Conservation (phyloP, 2,888 invertebrate genomes). For the Penaeus monodon region DNA sequence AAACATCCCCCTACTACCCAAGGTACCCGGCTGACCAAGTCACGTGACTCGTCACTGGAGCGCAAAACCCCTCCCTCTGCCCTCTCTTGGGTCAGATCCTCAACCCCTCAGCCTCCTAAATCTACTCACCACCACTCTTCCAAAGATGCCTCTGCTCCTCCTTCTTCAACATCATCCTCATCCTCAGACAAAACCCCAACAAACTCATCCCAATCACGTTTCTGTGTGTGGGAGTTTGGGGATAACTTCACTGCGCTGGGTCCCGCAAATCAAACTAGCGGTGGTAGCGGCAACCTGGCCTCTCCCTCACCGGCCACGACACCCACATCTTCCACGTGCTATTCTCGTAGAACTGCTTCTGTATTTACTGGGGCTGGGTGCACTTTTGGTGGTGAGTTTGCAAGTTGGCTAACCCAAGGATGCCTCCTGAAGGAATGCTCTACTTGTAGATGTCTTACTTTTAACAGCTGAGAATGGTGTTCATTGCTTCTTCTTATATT, state of each 20-base stretch:
- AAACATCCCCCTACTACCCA: constrained; percentile 81
- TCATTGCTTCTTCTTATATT: constrained; percentile 33
- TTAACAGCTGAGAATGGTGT: constrained; percentile 33
- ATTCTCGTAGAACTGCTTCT: constrained; percentile 61
- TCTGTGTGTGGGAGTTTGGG: constrained; percentile 65
- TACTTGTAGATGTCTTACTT: constrained; percentile 49
- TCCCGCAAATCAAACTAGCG: constrained; percentile 55
- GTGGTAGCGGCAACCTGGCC: constrained; percentile 58
- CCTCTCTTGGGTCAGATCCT: constrained; percentile 57
- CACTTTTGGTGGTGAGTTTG: constrained; percentile 63
- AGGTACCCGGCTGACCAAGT: constrained; percentile 69
- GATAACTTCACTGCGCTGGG: constrained; percentile 65
- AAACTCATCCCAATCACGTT: constrained; percentile 59
- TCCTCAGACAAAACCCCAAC: constrained; percentile 64
- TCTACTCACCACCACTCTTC: constrained; percentile 42
- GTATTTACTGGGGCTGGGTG: constrained; percentile 64
- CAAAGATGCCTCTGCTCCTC: constrained; percentile 35
- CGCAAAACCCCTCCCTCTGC: constrained; percentile 61
- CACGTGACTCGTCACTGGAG: constrained; percentile 66
- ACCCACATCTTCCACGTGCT: constrained; percentile 63
- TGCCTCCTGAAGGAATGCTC: constrained; percentile 50
- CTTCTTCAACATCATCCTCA: constrained; percentile 61
- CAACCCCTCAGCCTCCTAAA: constrained; percentile 48
- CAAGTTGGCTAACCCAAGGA: constrained; percentile 55
- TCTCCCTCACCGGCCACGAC: constrained; percentile 58